A percentile compares a stretch with the other conserved stretches of the same genome.
Evolutionary conservation across 2,113 vertebrate species (phyloP).

Genomic region (Bathybates hornii): DNA sequence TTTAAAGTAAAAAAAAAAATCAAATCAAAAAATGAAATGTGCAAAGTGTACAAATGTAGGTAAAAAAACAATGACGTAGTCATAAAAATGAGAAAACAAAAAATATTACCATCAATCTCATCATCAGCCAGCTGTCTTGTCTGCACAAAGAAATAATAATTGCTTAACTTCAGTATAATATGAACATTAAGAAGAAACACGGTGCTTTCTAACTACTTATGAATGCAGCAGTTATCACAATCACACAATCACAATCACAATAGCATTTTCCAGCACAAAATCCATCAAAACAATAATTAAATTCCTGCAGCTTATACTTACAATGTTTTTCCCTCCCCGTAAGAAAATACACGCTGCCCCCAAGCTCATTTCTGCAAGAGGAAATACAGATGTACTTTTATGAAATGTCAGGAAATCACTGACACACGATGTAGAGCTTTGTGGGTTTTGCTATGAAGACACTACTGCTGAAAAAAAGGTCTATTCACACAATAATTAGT

Average conservation of each 20-base stretch:
- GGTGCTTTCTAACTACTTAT: not conserved
- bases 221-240: not conserved
- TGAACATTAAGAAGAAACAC: not conserved
- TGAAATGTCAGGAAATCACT: not conserved
- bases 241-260: not conserved
- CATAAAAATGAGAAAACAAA: not conserved
- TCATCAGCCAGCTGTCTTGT: constrained; percentile 69
- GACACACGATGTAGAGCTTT: not conserved
- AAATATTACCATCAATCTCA: constrained; percentile 71
- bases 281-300: not conserved
- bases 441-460: not conserved
- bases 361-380: constrained; percentile 68
- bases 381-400: not conserved
- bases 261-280: not conserved
- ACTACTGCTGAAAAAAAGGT: not conserved
- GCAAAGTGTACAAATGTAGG: not conserved
- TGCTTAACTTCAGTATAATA: not conserved
- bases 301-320: constrained; percentile 50
- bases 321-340: constrained; percentile 80
- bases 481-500: not conserved
- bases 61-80: not conserved
- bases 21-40: not conserved
- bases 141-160: constrained; percentile 39
- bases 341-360: constrained; percentile 86
- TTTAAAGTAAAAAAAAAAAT: not conserved